phyloP scores from a whole-genome alignment of 1,140 invertebrate genomes.

The Ooceraea biroi region DNA sequence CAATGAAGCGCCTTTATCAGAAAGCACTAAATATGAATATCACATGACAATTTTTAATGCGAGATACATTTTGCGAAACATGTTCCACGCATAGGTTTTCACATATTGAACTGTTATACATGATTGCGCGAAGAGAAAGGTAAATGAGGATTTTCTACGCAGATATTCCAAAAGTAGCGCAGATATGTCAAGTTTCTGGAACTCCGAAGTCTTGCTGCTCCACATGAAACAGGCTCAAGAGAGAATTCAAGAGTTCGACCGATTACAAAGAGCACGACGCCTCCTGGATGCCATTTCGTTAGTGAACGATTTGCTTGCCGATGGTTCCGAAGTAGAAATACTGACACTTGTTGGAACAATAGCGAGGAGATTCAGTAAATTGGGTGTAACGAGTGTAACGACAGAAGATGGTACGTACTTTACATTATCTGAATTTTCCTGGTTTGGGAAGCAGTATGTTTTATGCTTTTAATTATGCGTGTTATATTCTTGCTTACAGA shows the following conservation, averaged over 20 bases:
- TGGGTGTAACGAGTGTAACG: constrained; percentile 73
- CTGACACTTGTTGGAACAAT: constrained; percentile 89
- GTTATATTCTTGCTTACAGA: constrained; percentile 69
- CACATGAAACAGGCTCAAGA: constrained; percentile 75
- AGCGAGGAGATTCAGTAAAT: constrained; percentile 88
- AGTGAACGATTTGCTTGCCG: constrained; percentile 88
- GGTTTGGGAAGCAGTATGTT: not conserved
- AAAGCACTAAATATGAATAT: constrained; percentile 24
- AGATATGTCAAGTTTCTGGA: constrained; percentile 24
- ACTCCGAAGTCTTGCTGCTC: constrained; percentile 17
- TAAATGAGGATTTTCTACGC: constrained; percentile 41
- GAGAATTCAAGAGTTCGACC: constrained; percentile 81
- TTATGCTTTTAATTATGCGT: no score
- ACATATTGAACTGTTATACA: not conserved
- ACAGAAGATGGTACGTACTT: constrained; percentile 26
- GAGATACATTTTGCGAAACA: not conserved
- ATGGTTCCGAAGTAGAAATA: constrained; percentile 90
- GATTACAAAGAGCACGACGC: constrained; percentile 79
- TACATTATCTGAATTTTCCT: not conserved
- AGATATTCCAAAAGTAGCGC: constrained; percentile 41
- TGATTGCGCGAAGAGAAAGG: not conserved
- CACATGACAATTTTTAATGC: constrained; percentile 55
- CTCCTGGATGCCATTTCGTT: constrained; percentile 87
- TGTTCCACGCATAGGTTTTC: not conserved
- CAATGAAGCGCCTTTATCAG: constrained; percentile 33